Percentiles rank a stretch among this genome's conserved stretches.
These are phyloP conservation scores for Tenebrosternarchus preto DNA, from an alignment of 2,113 vertebrate genomes.

Conservation along the genomic window DNA sequence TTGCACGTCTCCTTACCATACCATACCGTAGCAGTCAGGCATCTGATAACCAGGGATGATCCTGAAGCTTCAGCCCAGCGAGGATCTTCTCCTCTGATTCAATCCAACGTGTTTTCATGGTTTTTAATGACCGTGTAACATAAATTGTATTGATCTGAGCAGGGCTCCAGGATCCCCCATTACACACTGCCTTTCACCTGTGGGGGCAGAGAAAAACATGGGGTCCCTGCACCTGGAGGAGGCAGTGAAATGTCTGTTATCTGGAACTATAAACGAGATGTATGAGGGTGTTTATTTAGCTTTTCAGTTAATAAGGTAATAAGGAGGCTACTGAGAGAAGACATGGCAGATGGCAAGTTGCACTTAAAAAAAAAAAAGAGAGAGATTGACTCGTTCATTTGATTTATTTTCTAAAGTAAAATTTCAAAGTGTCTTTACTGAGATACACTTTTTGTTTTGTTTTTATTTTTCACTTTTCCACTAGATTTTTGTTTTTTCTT, in stretches of 20 bases:
- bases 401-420: background rate
- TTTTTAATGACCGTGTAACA: slow-evolving; percentile 10
- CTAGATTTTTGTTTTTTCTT: too few relatives aligned
- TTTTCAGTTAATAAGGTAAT: slow-evolving; percentile 28
- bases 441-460: too few relatives aligned
- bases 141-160: slow-evolving; percentile 26
- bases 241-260: background rate
- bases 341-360: slow-evolving; percentile 8
- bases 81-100: slow-evolving; percentile 4
- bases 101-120: slow-evolving; percentile 12
- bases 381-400: background rate
- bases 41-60: too few relatives aligned
- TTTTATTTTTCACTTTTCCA: too few relatives aligned
- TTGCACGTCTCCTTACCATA: background rate
- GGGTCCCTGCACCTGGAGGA: background rate
- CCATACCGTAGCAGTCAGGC: too few relatives aligned
- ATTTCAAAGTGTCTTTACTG: background rate
- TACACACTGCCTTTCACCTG: background rate
- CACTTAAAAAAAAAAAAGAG: background rate
- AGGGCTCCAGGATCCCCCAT: background rate
- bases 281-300: slow-evolving; percentile 8
- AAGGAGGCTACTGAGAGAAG: background rate
- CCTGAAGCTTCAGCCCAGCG: background rate
- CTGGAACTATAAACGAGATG: background rate
- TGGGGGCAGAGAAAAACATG: slow-evolving; percentile 8